Percentiles rank a stretch among this genome's conserved stretches.
These are phyloP conservation scores for Entosphenus tridentatus DNA, from an alignment of 2,113 vertebrate genomes.

Conservation along the genomic window DNA sequence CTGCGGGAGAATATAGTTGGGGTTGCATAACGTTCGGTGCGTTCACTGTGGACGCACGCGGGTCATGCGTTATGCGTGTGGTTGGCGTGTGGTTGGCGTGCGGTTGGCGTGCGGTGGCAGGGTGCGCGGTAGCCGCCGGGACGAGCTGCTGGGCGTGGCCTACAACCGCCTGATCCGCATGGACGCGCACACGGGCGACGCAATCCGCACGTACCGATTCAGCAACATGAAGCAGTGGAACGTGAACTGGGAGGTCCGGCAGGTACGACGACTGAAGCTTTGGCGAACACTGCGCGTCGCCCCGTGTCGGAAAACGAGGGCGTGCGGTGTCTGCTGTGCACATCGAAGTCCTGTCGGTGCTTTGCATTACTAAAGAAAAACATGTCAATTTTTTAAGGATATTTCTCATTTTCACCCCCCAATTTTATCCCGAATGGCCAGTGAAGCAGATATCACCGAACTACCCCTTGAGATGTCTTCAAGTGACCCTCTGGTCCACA, in stretches of 20 bases:
- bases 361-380: no score
- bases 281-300: no score
- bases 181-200: conserved; percentile 48
- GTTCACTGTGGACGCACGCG: background rate
- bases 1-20: background rate
- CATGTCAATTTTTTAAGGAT: no score
- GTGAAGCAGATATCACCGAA: no score
- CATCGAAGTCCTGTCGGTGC: no score
- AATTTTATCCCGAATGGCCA: no score
- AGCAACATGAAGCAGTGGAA: conserved; percentile 98
- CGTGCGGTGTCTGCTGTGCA: no score
- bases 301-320: no score
- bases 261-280: conserved; percentile 25
- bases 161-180: conserved; percentile 81
- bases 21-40: background rate
- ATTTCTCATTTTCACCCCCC: no score
- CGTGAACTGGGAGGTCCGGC: conserved; percentile 93
- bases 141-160: conserved; percentile 81
- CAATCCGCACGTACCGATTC: conserved; percentile 78
- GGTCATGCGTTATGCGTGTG: background rate
- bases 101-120: conserved; percentile 20
- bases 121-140: conserved; percentile 73
- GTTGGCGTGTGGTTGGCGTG: background rate
- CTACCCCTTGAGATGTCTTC: no score
- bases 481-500: no score